Base-by-base conservation (phyloP, 2,113 vertebrate species). In the Leptocoma aspasia region DNA sequence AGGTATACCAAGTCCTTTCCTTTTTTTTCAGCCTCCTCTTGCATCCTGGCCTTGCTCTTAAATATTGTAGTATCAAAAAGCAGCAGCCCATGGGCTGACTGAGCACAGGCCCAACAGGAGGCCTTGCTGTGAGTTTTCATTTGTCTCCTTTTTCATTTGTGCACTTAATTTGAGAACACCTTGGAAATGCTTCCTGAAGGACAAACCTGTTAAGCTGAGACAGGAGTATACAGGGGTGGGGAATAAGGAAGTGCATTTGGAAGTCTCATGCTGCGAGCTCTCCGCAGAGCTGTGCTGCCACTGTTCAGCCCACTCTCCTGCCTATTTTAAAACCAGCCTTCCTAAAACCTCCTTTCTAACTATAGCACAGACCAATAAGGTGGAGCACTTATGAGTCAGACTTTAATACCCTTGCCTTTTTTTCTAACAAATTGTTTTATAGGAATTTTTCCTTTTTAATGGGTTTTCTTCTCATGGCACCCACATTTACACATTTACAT, bases 341-440 rank as follows among this genome's bases (percentile, higher is more conserved):
- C 71, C 64, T n/a, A 68, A 78, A 93, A 79, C 37, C 49, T 64
- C 16, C 47, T 86, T 90, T 66, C 80, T 87, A 79, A 71, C 56
- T 73, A 49, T 20, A 94, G 72, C 37, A 52, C 52, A 80, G 61
- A 63, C 42, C 39, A 89, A 13, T 13, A 71, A 86, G 21, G 14
- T 44, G 53, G n/a, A 71, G 13, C 28, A 45, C 41, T 60, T 61
- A 27, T 4, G 15, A 94, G 30, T 71, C 72, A 89, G 44, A 44
- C 27, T 66, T 81, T 50, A 35, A 23, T 6, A 75, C 15, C 7
- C 15, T 73, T 66, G 47, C 14, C 26, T 54, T 83, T 83, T 61
- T 69, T 63, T 30, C 16, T 77, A 79, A 75, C 15, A 35, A 17
- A 18, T 23, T 27, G 6, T 15, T 82, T 52, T 35, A 45, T 23